Evolutionary conservation across 2,888 invertebrate genomes (phyloP).

Genomic region (Anthrax anthrax): DNA sequence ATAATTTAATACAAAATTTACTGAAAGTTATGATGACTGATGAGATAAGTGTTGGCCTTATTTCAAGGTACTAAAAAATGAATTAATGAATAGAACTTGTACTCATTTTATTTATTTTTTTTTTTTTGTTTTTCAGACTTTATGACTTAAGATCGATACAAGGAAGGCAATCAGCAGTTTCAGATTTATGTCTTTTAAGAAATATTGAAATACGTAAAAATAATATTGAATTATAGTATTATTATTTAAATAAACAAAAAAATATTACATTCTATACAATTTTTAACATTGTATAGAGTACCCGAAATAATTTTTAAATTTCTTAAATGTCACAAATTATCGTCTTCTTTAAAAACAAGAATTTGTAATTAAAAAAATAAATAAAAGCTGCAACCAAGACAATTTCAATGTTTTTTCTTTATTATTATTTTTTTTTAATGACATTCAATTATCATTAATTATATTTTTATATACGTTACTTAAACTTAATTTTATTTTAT

Average conservation of each 20-base stretch:
- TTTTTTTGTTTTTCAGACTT: conserved; percentile 21
- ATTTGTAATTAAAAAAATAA: no score
- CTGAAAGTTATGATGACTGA: conserved; percentile 44
- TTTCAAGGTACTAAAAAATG: conserved; percentile 20
- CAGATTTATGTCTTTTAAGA: conserved; percentile 72
- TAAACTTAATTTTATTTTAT: no score
- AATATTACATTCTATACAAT: not conserved
- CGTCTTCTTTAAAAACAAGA: no score
- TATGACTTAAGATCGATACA: conserved; percentile 62
- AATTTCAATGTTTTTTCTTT: no score
- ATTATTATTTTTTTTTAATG: no score
- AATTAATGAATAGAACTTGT: not conserved
- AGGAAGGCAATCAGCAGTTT: conserved; percentile 72
- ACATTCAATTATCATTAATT: no score
- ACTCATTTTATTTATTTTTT: not conserved
- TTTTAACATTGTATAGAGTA: not conserved
- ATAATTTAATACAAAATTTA: conserved; percentile 61
- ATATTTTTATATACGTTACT: no score
- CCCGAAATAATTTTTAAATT: no score
- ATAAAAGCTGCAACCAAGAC: no score
- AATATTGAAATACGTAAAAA: conserved; percentile 51
- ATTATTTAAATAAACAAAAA: no score
- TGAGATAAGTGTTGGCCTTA: conserved; percentile 30
- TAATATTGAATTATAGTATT: conserved; percentile 27
- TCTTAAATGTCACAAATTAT: no score